Evolutionary conservation across 2,797 vertebrate species (phyloP).

Genomic region (Hippopotamyrus pictus): DNA sequence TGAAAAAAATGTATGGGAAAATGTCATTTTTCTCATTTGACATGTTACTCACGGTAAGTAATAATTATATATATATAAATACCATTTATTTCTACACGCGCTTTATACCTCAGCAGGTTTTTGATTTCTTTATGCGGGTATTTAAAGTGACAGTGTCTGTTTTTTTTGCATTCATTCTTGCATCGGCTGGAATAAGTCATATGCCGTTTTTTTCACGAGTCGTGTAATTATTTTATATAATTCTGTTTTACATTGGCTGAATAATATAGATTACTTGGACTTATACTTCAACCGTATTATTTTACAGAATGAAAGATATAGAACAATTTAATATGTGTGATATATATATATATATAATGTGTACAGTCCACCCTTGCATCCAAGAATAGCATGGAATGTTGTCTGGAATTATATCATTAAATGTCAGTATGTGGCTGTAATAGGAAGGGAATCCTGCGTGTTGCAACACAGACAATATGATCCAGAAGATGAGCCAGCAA

Average conservation of each 20-base stretch:
- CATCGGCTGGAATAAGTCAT: background rate
- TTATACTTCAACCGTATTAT: background rate
- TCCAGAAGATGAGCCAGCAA: background rate
- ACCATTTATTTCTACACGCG: background rate
- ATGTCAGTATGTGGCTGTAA: background rate
- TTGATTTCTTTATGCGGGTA: conserved; percentile 24
- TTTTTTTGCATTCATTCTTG: conserved; percentile 32
- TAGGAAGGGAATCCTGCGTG: background rate
- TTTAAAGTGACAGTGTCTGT: conserved; percentile 58
- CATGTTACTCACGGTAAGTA: conserved; percentile 59
- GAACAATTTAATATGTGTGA: conserved; percentile 11
- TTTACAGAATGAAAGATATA: background rate
- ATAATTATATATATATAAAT: background rate
- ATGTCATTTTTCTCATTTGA: conserved; percentile 41
- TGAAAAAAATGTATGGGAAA: conserved; percentile 32
- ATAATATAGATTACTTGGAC: background rate
- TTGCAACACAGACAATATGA: background rate
- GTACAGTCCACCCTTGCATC: background rate
- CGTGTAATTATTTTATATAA: background rate
- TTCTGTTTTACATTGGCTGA: background rate
- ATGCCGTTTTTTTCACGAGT: background rate
- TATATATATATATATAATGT: background rate
- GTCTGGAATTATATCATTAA: background rate
- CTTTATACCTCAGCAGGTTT: conserved; percentile 44
- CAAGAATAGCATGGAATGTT: background rate